Evolutionary conservation across 2,113 vertebrate genomes (phyloP), one percentile per base, ranked within the genome.

Genomic region (Prinia subflava): DNA sequence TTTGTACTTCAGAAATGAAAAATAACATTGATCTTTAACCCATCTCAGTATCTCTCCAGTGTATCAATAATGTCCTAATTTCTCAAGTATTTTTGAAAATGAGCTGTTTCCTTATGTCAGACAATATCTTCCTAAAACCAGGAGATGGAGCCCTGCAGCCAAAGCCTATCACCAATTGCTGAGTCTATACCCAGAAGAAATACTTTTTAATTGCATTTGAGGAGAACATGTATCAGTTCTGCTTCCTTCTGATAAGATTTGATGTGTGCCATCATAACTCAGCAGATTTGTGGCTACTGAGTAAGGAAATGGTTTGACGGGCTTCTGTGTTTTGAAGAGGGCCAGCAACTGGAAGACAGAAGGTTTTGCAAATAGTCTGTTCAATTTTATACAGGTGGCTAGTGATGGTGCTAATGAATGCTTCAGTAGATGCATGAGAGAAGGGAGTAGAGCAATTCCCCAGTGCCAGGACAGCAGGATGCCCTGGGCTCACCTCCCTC

Each of bases 131-230:
- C 42, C 31, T 42, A 50, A 70, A 62, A 65, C 96, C 96, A 95
- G 90, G 63, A 97, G 96, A 80, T 95, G 96, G 95, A 96, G 96
- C 95, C 52, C 87, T 95, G 52, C 59, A 77, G 67, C 84, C 50
- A 50, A 83, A 85, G 50, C 82, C 57, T 53, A 7, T 21, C 12
- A 3, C 8, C 73, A 13, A 0, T 23, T 71, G 30, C 69, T 42
- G 55, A 56, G 25, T 63, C 44, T 65, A 31, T 12, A 22, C 3
- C 1, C 23, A 44, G 30, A 31, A 77, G 55, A 78, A 75, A 23
- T 11, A 55, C 9, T 78, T 87, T 75, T 44, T 7, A 23, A 28
- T 33, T 68, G 30, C 1, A 2, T 31, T 56, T 76, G 46, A 57
- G 39, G 31, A 64, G 70, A 79, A 14, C 10, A 2, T 4, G 9